These are phyloP conservation scores for Syndactyla subalaris DNA, from an alignment of 2,797 vertebrate genomes.

Conservation along the genomic window DNA sequence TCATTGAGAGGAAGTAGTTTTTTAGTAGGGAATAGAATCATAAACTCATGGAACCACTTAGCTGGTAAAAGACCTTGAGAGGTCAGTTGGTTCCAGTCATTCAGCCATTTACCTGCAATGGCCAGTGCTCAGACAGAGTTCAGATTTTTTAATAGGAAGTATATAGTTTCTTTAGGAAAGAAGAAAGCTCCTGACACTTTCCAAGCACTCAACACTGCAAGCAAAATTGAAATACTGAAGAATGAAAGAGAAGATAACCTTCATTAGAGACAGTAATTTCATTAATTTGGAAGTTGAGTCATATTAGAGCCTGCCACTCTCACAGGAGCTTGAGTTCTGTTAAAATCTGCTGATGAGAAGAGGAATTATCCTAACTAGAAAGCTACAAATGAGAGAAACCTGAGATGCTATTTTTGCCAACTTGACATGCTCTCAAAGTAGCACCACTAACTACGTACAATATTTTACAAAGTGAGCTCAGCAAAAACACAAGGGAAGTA, in stretches of 20 bases:
- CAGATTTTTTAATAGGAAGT: not conserved
- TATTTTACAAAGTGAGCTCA: not conserved
- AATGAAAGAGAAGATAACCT: not conserved
- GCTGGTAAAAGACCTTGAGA: not conserved
- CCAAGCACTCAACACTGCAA: not conserved
- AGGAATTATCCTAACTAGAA: not conserved
- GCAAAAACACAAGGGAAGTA: not conserved
- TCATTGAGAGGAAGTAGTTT: not conserved
- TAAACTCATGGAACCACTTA: not conserved
- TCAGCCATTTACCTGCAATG: not conserved
- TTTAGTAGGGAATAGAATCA: not conserved
- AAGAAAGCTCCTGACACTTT: not conserved
- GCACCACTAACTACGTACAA: not conserved
- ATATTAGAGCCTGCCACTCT: not conserved
- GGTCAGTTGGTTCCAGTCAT: not conserved
- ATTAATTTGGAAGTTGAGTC: conserved; percentile 4
- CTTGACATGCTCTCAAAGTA: not conserved
- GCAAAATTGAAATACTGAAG: not conserved
- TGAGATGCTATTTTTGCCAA: not conserved
- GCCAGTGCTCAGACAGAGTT: not conserved
- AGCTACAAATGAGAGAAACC: not conserved
- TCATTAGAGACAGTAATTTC: not conserved
- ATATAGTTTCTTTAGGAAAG: not conserved
- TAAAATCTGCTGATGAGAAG: not conserved
- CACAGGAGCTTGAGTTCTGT: not conserved